Conservation (phyloP, 2,888 invertebrate species). For the Aproaerema taeniolella region DNA sequence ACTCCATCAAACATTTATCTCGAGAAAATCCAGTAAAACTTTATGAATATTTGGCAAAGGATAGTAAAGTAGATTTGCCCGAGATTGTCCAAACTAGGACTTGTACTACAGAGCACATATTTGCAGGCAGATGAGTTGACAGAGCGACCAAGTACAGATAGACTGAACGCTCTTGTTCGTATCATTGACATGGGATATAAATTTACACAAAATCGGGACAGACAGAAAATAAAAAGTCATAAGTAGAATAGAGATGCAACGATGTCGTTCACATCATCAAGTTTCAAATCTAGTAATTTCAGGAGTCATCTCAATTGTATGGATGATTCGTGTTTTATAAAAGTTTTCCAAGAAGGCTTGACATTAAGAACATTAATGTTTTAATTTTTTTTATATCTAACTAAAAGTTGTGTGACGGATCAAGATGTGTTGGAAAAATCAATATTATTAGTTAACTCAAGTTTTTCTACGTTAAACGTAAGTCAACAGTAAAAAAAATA, state of each 20-base stretch:
- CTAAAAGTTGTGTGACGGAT: too few species aligned
- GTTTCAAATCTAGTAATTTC: too few species aligned
- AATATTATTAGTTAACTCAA: too few species aligned
- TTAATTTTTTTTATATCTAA: too few species aligned
- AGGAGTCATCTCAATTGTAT: neutral
- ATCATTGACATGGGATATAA: neutral
- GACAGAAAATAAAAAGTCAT: neutral
- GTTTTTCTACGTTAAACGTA: too few species aligned
- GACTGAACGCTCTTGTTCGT: conserved; percentile 17
- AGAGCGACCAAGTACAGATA: conserved; percentile 34
- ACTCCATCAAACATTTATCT: neutral
- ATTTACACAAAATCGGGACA: neutral
- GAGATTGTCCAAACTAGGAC: conserved; percentile 40
- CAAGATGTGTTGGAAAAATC: too few species aligned
- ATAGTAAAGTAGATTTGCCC: conserved; percentile 44
- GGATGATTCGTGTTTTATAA: neutral
- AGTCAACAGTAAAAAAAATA: too few species aligned
- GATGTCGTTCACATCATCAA: too few species aligned
- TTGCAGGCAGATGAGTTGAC: conserved; percentile 59
- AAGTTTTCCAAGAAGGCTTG: neutral
- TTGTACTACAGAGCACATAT: conserved; percentile 47
- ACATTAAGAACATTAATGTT: too few species aligned
- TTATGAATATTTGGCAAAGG: conserved; percentile 22
- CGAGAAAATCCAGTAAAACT: neutral
- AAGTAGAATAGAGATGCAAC: neutral